These are phyloP conservation scores for Taeniopygia guttata DNA, from an alignment of 2,797 vertebrate genomes.

Conservation along the genomic window DNA sequence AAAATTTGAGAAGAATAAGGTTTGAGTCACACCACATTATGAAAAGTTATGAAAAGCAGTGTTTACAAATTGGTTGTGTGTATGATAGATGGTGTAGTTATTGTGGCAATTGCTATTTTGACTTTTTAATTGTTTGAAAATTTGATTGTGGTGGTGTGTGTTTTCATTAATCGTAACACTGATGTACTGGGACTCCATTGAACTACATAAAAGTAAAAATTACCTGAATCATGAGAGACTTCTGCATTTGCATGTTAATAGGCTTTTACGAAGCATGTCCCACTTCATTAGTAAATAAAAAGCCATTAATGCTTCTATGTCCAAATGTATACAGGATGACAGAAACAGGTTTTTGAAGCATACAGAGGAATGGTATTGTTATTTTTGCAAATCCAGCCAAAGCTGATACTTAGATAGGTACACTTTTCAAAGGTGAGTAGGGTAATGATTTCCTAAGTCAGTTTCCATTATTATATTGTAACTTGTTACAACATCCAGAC, in stretches of 20 bases:
- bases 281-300: neutral
- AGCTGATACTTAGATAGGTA: neutral
- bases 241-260: neutral
- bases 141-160: neutral
- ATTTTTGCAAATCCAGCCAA: neutral
- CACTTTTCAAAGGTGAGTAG: neutral
- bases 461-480: neutral
- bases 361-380: neutral
- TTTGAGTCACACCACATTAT: neutral
- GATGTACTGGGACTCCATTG: neutral
- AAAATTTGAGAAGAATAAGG: neutral
- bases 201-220: neutral
- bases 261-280: neutral
- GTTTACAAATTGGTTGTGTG: neutral
- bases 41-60: neutral
- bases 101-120: neutral
- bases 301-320: neutral
- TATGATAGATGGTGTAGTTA: neutral
- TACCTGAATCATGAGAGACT: neutral
- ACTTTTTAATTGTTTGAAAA: neutral
- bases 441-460: neutral
- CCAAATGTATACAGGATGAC: neutral
- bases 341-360: neutral
- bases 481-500: neutral
- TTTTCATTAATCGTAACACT: neutral